Conservation (phyloP, 2,113 vertebrate genomes). For the Grantiella picta region DNA sequence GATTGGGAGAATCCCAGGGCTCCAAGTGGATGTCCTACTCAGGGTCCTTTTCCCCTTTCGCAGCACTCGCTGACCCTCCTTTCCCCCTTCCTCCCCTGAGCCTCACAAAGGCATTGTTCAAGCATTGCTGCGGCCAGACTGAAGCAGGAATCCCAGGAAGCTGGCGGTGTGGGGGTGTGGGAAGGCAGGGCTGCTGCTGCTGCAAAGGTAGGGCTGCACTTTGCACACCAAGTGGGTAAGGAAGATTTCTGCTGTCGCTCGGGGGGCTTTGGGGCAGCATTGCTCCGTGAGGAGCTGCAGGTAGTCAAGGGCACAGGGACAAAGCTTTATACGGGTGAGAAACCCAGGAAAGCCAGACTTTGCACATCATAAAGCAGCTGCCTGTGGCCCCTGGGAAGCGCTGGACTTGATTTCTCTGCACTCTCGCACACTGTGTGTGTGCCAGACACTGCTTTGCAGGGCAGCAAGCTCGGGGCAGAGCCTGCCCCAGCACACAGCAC, state of each 20-base stretch:
- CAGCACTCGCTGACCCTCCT: background rate
- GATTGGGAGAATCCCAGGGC: background rate
- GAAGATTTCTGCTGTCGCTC: background rate
- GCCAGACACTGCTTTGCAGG: background rate
- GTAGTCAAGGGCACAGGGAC: background rate
- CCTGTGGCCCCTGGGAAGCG: background rate
- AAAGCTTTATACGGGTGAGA: background rate
- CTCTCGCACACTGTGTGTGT: rapidly evolving
- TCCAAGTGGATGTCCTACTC: background rate
- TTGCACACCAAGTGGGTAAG: background rate
- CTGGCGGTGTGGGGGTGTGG: background rate
- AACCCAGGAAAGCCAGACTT: background rate
- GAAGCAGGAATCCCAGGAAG: background rate
- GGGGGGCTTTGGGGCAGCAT: background rate
- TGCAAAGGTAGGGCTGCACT: background rate
- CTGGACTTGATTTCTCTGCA: background rate
- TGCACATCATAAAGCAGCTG: background rate
- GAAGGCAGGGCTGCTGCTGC: background rate
- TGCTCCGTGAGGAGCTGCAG: background rate
- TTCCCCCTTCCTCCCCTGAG: background rate
- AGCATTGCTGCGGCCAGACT: rapidly evolving
- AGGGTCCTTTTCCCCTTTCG: background rate
- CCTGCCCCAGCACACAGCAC: background rate
- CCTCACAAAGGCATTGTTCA: background rate
- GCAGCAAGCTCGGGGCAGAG: background rate